Conservation (phyloP, 2,113 vertebrate genomes). For the Glaucidium brasilianum region DNA sequence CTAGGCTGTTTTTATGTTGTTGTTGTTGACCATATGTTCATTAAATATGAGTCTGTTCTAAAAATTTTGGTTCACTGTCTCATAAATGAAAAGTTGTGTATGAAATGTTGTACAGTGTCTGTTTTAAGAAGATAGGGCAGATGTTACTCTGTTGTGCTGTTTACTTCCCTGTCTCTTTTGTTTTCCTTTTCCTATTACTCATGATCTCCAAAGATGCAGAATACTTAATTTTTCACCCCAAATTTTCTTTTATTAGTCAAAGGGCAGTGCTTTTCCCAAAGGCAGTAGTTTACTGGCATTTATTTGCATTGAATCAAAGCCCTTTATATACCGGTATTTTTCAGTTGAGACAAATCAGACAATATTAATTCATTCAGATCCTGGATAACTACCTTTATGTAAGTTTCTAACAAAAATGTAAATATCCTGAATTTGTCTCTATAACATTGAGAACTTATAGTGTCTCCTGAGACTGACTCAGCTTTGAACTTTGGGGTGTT, state of each 20-base stretch:
- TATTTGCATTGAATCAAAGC: neutral
- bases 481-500: neutral
- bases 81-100: neutral
- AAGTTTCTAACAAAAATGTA: neutral
- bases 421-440: neutral
- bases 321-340: neutral
- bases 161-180: conserved; percentile 5
- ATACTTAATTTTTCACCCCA: neutral
- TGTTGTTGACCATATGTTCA: conserved; percentile 15
- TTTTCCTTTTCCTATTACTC: neutral
- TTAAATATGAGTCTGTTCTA: conserved; percentile 17
- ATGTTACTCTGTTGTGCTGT: conserved; percentile 9
- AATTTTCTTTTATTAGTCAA: neutral
- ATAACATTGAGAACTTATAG: neutral
- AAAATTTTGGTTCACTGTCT: conserved; percentile 24
- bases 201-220: neutral
- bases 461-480: neutral
- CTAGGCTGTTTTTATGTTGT: conserved; percentile 38
- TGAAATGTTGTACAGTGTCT: conserved; percentile 17
- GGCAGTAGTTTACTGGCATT: neutral
- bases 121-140: neutral
- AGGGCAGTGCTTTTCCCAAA: neutral
- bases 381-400: neutral
- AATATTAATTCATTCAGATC: neutral
- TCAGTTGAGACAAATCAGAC: neutral